Evolutionary conservation across 2,888 invertebrate genomes (phyloP), one percentile per base, ranked within the genome.

Genomic region (Leucozona laternaria): DNA sequence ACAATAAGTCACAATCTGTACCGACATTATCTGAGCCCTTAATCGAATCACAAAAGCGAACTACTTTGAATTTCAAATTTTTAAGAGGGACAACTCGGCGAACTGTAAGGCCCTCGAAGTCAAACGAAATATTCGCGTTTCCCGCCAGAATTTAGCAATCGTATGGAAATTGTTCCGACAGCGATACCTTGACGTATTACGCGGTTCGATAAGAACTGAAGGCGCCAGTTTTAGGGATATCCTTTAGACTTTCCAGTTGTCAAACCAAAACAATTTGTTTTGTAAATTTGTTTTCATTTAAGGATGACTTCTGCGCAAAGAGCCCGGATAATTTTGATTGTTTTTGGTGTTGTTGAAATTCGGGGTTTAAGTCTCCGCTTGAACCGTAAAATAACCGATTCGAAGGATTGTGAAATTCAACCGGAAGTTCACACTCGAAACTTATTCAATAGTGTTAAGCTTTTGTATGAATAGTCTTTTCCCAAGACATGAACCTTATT

Each of bases 331-430:
- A 43, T 50, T 17, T 20, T 15, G 1, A 4, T 17, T 34, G 3
- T 15, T 17, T 8, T 17, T 58, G 4, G 4, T 4, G 64, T 66
- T 78, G 55, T 71, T 60, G 15, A 50, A 28, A 22, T 5, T 0
- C 0, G 7, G 4, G 70, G 73, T 75, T 75, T 4, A 2, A 10
- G 40, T 20, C 28, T 62, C 0, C 20, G 43, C 25, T 78, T 13
- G 31, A 73, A 73, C 71, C 75, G 79, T 64, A 45, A 79, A 79
- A 79, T 84, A 84, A 84, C 84, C 84, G 84, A 75, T 84, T 84
- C 84, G 70, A 31, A 20, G 15, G 25, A 55, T 64, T 58, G 17
- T 45, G 40, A 75, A 79, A 57, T 28, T 64, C 20, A 40, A 22
- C n/a, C 25, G 22, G 10, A 43, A 43, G 4, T 40, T 15, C 15